phyloP scores from a whole-genome alignment of 2,113 vertebrate species.

The Sorex araneus region DNA sequence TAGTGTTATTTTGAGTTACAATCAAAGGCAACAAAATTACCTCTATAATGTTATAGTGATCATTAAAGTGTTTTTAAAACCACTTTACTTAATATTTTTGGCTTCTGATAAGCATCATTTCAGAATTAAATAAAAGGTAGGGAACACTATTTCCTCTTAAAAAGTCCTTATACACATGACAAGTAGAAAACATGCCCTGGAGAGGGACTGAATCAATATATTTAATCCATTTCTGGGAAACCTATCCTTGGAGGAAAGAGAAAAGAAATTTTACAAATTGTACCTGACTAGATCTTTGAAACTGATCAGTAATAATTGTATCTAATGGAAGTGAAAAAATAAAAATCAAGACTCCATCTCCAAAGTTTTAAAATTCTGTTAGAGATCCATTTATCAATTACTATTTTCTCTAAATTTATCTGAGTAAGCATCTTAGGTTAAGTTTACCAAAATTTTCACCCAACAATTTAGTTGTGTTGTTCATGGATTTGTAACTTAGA shows the following conservation, averaged over 20 bases:
- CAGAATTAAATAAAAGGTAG: slow-evolving; percentile 45
- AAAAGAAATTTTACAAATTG: slow-evolving; percentile 40
- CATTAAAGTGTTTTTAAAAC: neutral
- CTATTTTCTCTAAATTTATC: slow-evolving; percentile 28
- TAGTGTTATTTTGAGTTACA: neutral
- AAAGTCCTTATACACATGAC: neutral
- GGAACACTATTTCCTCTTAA: neutral
- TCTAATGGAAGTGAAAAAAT: slow-evolving; percentile 57
- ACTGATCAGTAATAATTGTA: neutral
- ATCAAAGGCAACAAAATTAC: neutral
- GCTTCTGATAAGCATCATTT: slow-evolving; percentile 47
- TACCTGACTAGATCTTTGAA: slow-evolving; percentile 47
- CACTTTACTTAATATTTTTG: neutral
- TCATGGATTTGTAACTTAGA: neutral
- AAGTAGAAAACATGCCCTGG: neutral
- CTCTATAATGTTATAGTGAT: neutral
- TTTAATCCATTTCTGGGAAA: slow-evolving; percentile 75
- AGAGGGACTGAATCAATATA: slow-evolving; percentile 60
- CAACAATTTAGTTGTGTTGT: neutral
- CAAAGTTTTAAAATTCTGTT: slow-evolving; percentile 40
- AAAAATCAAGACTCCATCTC: slow-evolving; percentile 51
- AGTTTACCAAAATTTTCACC: neutral
- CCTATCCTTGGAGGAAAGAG: neutral
- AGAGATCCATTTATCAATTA: slow-evolving; percentile 67
- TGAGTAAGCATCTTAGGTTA: neutral